Evolutionary conservation across 2,888 invertebrate species (phyloP).

Genomic region (Acanthosepion pharaonis): DNA sequence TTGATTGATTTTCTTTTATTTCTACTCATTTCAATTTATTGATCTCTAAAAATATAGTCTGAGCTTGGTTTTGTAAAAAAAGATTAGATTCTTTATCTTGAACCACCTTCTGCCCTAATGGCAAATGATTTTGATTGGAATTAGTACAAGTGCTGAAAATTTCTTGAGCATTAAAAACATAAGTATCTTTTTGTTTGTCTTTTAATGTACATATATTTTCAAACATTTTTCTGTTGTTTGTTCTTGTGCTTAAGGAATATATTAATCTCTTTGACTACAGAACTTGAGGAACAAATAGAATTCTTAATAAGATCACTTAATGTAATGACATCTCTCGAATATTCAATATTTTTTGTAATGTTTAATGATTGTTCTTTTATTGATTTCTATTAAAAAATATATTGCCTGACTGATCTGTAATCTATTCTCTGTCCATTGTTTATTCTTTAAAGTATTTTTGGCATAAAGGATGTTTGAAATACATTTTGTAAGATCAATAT

Average conservation of each 20-base stretch:
- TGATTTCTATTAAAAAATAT: neutral
- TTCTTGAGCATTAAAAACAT: neutral
- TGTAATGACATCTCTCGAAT: neutral
- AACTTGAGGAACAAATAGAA: neutral
- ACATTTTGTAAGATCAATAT: neutral
- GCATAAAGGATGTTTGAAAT: neutral
- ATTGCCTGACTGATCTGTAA: neutral
- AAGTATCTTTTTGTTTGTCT: neutral
- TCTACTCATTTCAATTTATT: neutral
- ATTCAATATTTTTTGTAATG: neutral
- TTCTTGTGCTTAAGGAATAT: neutral
- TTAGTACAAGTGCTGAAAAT: conserved; percentile 33
- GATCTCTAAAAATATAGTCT: conserved; percentile 16
- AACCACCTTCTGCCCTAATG: neutral
- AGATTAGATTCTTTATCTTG: conserved; percentile 2
- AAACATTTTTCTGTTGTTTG: neutral
- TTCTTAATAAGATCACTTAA: conserved; percentile 22
- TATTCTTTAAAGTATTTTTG: neutral
- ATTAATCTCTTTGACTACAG: neutral
- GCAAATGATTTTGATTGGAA: conserved; percentile 8
- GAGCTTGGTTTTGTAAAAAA: neutral
- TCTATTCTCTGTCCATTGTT: neutral
- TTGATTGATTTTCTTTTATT: neutral
- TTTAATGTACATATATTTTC: neutral
- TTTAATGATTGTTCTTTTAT: neutral